Evolutionary conservation across 2,797 vertebrate species (phyloP).

Genomic region (Sebastiscus tertius): DNA sequence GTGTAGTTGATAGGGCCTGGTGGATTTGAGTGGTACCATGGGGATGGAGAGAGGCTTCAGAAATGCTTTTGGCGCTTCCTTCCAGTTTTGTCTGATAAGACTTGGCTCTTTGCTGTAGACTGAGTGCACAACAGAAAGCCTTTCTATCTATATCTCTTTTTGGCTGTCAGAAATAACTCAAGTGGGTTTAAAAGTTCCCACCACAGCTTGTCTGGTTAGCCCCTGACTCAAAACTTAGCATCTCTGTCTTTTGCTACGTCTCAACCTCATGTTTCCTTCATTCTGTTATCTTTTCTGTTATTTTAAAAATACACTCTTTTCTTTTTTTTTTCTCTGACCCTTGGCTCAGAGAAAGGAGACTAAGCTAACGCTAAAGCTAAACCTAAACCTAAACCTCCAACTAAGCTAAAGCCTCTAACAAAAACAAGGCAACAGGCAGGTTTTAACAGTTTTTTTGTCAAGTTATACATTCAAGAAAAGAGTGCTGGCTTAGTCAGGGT

Average conservation of each 20-base stretch:
- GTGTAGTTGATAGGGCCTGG: constrained; percentile 39
- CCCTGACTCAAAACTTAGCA: not conserved
- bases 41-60: constrained; percentile 28
- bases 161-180: constrained; percentile 9
- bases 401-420: not conserved
- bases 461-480: not conserved
- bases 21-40: constrained; percentile 44
- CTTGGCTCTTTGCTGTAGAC: not conserved
- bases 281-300: not conserved
- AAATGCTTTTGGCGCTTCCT: constrained; percentile 51
- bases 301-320: not conserved
- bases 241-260: not conserved
- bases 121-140: constrained; percentile 12
- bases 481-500: not conserved
- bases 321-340: not conserved
- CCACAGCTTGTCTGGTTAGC: not conserved
- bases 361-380: not conserved
- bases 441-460: not conserved
- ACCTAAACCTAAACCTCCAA: not conserved
- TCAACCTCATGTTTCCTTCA: not conserved
- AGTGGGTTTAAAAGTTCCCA: constrained; percentile 6
- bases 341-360: not conserved
- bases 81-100: constrained; percentile 35
- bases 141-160: not conserved
- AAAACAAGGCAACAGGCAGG: not conserved